phyloP scores from a whole-genome alignment of 2,113 vertebrate species.

The Pelecanus crispus region DNA sequence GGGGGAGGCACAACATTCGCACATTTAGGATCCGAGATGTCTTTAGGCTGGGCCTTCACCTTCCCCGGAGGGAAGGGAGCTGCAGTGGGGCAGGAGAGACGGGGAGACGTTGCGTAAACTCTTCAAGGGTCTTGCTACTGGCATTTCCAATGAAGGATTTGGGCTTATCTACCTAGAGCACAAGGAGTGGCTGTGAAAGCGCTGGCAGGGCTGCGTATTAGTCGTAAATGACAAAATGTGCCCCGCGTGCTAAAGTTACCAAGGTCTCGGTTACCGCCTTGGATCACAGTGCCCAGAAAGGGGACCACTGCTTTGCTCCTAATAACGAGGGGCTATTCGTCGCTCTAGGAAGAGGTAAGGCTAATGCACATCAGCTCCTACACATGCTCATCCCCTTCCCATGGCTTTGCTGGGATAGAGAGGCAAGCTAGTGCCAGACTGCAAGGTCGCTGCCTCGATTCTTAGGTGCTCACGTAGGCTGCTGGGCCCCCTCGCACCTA shows the following conservation, averaged over 20 bases:
- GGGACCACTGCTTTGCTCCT: background rate
- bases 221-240: background rate
- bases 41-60: constrained; percentile 23
- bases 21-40: background rate
- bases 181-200: background rate
- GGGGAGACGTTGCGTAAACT: background rate
- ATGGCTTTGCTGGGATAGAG: background rate
- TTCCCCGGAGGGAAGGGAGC: constrained; percentile 43
- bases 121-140: background rate
- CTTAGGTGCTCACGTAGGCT: background rate
- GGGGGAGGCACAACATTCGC: constrained; percentile 6
- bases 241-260: background rate
- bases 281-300: background rate
- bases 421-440: background rate
- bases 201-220: background rate
- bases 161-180: background rate
- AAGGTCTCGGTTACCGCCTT: background rate
- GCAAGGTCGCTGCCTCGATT: background rate
- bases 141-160: background rate
- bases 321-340: background rate
- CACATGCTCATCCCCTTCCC: background rate
- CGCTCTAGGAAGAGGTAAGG: background rate
- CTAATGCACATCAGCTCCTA: background rate
- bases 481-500: background rate
- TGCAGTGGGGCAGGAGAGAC: background rate